Evolutionary conservation across 2,888 invertebrate species (phyloP), one percentile per base, ranked within the genome.

Genomic region (Drosophila macrospina): DNA sequence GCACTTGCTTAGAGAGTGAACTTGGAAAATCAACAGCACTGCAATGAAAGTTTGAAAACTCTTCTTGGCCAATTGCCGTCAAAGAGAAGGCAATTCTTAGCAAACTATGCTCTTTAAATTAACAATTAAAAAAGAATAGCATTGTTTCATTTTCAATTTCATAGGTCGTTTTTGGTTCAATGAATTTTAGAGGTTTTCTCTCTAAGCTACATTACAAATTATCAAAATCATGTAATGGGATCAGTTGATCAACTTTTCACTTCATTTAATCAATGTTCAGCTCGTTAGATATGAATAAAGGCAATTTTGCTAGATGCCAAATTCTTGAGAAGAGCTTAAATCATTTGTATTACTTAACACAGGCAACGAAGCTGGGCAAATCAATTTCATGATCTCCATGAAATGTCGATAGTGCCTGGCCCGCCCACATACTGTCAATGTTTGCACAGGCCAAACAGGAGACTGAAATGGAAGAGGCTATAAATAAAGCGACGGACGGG

Each of bases 401-500:
- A 45, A 70, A 70, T 66, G 48, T 71, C 61, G 64, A 60, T 52
- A 42, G 52, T 20, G 63, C 51, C 62, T 37, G 52, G 61, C 79
- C 74, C 88, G 69, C 81, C 86, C 83, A 79, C 69, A 45, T 32
- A 52, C 62, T 75, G 88, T 85, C 86, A 82, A 63, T 77, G 74
- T 57, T 67, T 67, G 50, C 52, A 30, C 39, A 44, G 36, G 5
- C 41, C 34, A 55, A 50, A 59, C 26, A 54, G 7, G n/a, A 28
- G 36, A 37, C 20, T 30, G 48, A 65, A 56, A 55, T 44, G 51
- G 42, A 20, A 20, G 44, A 13, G 62, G 30, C 52, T 62, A 73
- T 74, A 78, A 74, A 74, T 74, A 74, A 67, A 73, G 30, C 24
- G 26, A 41, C 30, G 68, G 16, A 41, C 28, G n/a, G 24, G 37